Evolutionary conservation across 2,113 vertebrate species (phyloP), one percentile per base, ranked within the genome.

Genomic region (Proterorhinus semilunaris): DNA sequence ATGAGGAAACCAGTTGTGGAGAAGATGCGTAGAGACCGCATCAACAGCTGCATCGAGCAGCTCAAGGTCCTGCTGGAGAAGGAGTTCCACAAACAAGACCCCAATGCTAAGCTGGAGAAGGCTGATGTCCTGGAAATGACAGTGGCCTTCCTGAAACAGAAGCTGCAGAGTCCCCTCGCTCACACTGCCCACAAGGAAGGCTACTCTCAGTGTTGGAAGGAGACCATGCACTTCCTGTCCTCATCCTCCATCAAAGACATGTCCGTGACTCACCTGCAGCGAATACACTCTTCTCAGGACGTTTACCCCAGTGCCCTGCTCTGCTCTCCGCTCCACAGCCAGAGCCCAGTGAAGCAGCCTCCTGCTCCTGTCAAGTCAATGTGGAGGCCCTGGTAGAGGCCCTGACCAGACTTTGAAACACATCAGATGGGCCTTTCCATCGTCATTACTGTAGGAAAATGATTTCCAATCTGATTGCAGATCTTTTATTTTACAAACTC

Each of bases 81-180:
- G 72, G 91, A 94, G 80, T 93, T 95, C 71, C 92, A 90, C 70
- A 86, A 87, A 1, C 90, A 89, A 62, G 91, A 93, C 75, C 93
- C 92, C 84, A 92, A 80, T 73, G 88, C 92, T 77, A 94, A 94
- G 89, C 91, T 94, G 80, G 92, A 94, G 80, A 93, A 94, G 83
- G 94, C 93, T 0, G 93, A 92, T 70, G 89, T 93, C 65, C 84
- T 93, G 84, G 93, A 94, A 82, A 94, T 93, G 94, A 93, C 94
- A 0, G 93, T 92, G 79, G 92, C 86, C 80, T 93, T 92, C 71
- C 84, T 93, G 69, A 90, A 89, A 64, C 87, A 86, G 68, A 91
- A 93, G 77, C 76, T 82, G 72, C 62, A 59, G 53, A 78, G 70
- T 67, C 49, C 74, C 9, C 8, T 42, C 13, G 3, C 58, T 61